Evolutionary conservation across 2,888 invertebrate species (phyloP).

Genomic region (Laspeyria flexula): DNA sequence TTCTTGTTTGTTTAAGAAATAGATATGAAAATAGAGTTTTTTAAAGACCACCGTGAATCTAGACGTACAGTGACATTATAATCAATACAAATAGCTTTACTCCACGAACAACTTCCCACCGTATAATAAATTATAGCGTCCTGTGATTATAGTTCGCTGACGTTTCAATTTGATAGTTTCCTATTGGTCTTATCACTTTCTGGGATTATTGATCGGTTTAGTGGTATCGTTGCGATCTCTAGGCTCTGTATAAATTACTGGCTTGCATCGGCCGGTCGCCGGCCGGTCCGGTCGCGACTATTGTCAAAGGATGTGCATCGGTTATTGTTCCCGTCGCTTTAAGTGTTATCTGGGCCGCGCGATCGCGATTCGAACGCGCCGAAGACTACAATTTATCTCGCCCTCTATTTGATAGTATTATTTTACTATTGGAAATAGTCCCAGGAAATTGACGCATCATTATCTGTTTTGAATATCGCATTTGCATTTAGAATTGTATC

Average conservation of each 20-base stretch:
- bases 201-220: constrained; percentile 79
- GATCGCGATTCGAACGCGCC: constrained; percentile 61
- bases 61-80: constrained; percentile 53
- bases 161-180: constrained; percentile 77
- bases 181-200: constrained; percentile 70
- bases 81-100: constrained; percentile 51
- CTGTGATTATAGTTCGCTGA: constrained; percentile 69
- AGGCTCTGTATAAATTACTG: constrained; percentile 70
- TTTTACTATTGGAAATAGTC: constrained; percentile 74
- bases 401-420: constrained; percentile 68
- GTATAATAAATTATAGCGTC: constrained; percentile 56
- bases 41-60: constrained; percentile 55
- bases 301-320: constrained; percentile 83
- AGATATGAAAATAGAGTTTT: constrained; percentile 42
- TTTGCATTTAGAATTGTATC: constrained; percentile 38
- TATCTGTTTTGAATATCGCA: constrained; percentile 42
- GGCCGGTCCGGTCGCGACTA: constrained; percentile 52
- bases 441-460: constrained; percentile 58
- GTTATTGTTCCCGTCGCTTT: constrained; percentile 81
- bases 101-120: constrained; percentile 42
- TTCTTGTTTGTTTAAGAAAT: constrained; percentile 30
- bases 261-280: constrained; percentile 46
- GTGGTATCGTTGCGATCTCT: constrained; percentile 74
- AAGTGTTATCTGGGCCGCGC: constrained; percentile 68
- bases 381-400: constrained; percentile 72